Evolutionary conservation across 1,140 invertebrate species (phyloP), one percentile per base, ranked within the genome.

Genomic region (Sminthurides bifidus): DNA sequence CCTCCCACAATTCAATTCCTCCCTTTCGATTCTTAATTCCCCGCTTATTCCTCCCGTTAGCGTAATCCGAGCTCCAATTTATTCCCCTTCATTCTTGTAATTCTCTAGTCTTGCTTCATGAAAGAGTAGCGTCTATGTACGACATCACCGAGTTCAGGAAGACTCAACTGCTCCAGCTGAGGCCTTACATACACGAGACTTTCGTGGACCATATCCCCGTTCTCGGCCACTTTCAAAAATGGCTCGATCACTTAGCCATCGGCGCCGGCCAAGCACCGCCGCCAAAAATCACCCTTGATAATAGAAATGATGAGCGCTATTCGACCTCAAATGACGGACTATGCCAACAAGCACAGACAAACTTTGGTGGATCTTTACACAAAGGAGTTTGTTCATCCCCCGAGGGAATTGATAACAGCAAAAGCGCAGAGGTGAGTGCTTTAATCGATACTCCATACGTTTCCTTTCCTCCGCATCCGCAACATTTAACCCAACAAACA

Each of bases 141-240:
- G 74, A 79, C 19, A 74, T 87, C 1, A 83, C 81, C 19, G 77
- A 84, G 46, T 75, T 77, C 37, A 74, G 83, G 38, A 75, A 79
- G 45, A 71, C 74, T 27, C 73, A 81, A 50, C 71, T 87, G 26
- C 72, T 76, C 29, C 77, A 78, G 79, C 67, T 82, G 23, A 74
- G 81, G 69, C 70, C 73, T 68, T 74, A 72, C 60, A 61, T 86
- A 23, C 73, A 78, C 5, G 82, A 84, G 49, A 64, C 68, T 14
- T 65, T 84, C 12, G 54, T 89, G 31, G 85, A 87, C 66, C 85
- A 88, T 71, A 70, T 88, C 52, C 77, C 84, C 1, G 81, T 83
- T 12, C 68, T 88, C 2, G 73, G 78, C 8, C 83, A 87, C 40
- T 69, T 89, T 4, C 81, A 84, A 69, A 75, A 78, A 68, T 85